Conservation (phyloP, 2,113 vertebrate genomes). For the Clinocottus analis region DNA sequence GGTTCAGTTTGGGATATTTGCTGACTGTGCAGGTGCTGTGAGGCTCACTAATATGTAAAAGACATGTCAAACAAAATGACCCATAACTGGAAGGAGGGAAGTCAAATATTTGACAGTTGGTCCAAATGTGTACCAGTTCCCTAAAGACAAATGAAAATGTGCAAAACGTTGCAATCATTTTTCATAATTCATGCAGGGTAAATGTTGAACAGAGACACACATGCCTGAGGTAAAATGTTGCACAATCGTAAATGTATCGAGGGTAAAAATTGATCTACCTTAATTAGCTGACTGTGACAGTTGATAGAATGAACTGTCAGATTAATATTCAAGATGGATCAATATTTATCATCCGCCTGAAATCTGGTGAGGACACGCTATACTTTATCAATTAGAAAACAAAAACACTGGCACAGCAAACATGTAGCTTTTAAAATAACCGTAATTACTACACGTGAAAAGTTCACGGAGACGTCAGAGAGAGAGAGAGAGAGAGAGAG, state of each 20-base stretch:
- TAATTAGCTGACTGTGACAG: slow-evolving; percentile 46
- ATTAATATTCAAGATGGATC: slow-evolving; percentile 42
- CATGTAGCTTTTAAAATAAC: slow-evolving; percentile 34
- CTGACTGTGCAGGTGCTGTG: slow-evolving; percentile 47
- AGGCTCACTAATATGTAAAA: slow-evolving; percentile 21
- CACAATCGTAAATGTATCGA: slow-evolving; percentile 21
- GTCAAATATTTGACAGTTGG: slow-evolving; percentile 66
- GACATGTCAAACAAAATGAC: slow-evolving; percentile 54
- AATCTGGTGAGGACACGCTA: slow-evolving; percentile 33
- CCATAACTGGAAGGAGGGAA: slow-evolving; percentile 39
- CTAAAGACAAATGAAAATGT: slow-evolving; percentile 24
- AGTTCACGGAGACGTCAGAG: too few relatives aligned
- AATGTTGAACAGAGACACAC: slow-evolving; percentile 43
- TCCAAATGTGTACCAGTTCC: slow-evolving; percentile 41
- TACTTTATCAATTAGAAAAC: slow-evolving; percentile 2
- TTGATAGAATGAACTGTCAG: slow-evolving; percentile 21
- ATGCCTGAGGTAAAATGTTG: slow-evolving; percentile 38
- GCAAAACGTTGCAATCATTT: slow-evolving; percentile 27
- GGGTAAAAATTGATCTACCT: slow-evolving; percentile 3
- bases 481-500: slow-evolving; percentile 15
- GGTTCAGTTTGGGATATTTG: slow-evolving; percentile 19
- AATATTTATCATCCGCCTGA: slow-evolving; percentile 36
- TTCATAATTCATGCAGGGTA: slow-evolving; percentile 36
- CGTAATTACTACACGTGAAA: slow-evolving; percentile 37
- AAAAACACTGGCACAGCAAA: slow-evolving; percentile 3